These are phyloP conservation scores for Anguilla japonica DNA, from an alignment of 2,113 vertebrate species.

Conservation along the genomic window DNA sequence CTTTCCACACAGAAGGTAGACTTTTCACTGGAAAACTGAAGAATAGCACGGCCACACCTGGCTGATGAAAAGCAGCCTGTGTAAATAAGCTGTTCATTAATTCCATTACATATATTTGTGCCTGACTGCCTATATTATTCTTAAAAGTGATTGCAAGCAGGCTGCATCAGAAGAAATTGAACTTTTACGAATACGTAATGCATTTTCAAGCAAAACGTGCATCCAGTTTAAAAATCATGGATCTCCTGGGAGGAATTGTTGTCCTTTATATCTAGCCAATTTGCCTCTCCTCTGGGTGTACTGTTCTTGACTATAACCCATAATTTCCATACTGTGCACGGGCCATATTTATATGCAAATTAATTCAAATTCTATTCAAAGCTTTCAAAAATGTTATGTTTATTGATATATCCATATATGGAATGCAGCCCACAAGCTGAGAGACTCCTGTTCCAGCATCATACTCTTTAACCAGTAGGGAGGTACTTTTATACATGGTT, in stretches of 20 bases:
- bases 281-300: not conserved
- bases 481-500: not conserved
- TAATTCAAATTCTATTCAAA: not conserved
- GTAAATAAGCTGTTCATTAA: conserved; percentile 63
- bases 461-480: no score
- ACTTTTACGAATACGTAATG: no score
- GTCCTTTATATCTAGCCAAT: not conserved
- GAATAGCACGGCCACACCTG: conserved; percentile 73
- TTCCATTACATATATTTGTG: conserved; percentile 51
- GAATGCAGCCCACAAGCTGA: not conserved
- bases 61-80: conserved; percentile 63
- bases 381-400: not conserved
- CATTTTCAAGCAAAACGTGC: not conserved
- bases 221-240: not conserved
- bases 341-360: not conserved
- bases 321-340: not conserved
- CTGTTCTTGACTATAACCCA: not conserved
- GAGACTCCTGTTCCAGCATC: no score
- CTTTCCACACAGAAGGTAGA: conserved; percentile 65
- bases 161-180: not conserved
- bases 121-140: not conserved
- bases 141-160: not conserved
- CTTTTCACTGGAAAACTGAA: conserved; percentile 66
- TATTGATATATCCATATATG: not conserved
- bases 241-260: not conserved